Percentiles rank a stretch among this genome's conserved stretches.
Conservation (phyloP, 2,113 vertebrate genomes). For the Fregata magnificens region DNA sequence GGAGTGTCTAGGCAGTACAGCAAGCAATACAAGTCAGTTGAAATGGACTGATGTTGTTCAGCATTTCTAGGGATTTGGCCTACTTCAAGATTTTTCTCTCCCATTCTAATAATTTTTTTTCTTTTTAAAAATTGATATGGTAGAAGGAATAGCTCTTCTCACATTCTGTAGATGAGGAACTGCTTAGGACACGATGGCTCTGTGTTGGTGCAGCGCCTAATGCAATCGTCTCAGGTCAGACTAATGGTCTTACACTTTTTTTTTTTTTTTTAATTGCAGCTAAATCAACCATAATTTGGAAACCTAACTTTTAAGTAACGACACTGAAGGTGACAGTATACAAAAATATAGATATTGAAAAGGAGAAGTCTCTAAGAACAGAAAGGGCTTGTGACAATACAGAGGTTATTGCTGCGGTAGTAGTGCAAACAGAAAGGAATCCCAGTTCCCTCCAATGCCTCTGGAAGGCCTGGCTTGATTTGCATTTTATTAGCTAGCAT, state of each 20-base stretch:
- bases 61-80: neutral
- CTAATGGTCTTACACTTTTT: neutral
- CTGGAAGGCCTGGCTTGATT: neutral
- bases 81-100: neutral
- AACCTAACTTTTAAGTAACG: neutral
- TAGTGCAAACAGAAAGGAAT: neutral
- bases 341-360: neutral
- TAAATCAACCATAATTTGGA: neutral
- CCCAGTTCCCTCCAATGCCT: neutral
- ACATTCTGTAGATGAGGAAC: neutral
- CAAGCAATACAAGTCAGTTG: neutral
- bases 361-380: neutral
- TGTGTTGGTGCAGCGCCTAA: neutral
- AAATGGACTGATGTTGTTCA: neutral
- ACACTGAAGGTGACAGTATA: neutral
- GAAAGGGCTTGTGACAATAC: neutral
- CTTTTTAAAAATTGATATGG: neutral
- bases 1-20: neutral
- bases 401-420: neutral
- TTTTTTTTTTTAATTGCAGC: neutral
- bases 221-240: neutral
- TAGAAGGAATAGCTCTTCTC: neutral
- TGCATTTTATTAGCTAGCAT: neutral
- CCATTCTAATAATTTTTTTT: neutral
- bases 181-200: neutral